Evolutionary conservation across 2,888 invertebrate species (phyloP), one percentile per base, ranked within the genome.

Genomic region (Scaptomyza reducta): DNA sequence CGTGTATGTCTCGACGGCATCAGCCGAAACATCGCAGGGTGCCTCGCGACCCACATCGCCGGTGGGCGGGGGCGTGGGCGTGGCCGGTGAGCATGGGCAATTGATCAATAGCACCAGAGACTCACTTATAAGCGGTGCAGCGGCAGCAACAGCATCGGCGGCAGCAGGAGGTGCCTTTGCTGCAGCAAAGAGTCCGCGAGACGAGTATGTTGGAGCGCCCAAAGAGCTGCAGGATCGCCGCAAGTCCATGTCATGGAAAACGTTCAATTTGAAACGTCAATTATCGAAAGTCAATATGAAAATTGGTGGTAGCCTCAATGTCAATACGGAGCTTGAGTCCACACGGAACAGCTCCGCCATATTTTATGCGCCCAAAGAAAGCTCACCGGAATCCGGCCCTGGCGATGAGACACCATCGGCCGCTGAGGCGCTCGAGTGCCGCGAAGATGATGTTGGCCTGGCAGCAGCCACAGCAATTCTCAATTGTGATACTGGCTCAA

Each of bases 251-350:
- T 91, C 93, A 62, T 96, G 96, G 95, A 96, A 95, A 91, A 94
- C 94, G 67, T 96, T 96, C 92, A 96, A 95, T 91, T 93, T 96
- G 66, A 96, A 96, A 91, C 94, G 96, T 81, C 96, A 96, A 92
- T 93, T 96, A 81, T 96, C 96, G 70, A 95, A 94, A 92, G 96
- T 96, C 77, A 95, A 94, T 84, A 94, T 90, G 89, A 90, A 90
- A 64, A 91, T 90, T 68, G 85, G 89, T 22, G 74, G 81, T 10
- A 61, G 71, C 31, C 70, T 83, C 14, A 89, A 85, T 79, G 81
- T 88, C 56, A 90, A 88, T 58, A 78, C 81, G 76, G 91, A 92
- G 67, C 74, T 79, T 80, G 87, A 90, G 74, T 92, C 93, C 14
- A 92, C 92, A 51, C 92, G 93, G 81, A 92, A 92, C 80, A 92